A percentile compares a stretch with the other conserved stretches of the same genome.
Evolutionary conservation across 2,888 invertebrate genomes (phyloP).

Genomic region (Diogma glabrata): DNA sequence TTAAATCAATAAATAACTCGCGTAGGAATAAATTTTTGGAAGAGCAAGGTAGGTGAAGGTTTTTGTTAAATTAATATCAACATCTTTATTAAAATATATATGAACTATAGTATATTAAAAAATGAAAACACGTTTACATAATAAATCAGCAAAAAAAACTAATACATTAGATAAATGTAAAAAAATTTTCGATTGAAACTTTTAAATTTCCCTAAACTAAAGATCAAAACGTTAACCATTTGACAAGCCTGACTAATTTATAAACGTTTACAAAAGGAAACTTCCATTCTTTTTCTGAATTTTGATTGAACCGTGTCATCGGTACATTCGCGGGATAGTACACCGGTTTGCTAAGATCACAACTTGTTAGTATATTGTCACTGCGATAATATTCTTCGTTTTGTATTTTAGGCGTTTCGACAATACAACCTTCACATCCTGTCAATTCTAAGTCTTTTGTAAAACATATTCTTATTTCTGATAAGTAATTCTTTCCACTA

Average conservation of each 20-base stretch:
- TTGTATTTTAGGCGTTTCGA: slow-evolving; percentile 22
- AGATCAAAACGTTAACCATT: slow-evolving; percentile 53
- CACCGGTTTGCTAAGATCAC: slow-evolving; percentile 41
- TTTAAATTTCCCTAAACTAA: too few species aligned
- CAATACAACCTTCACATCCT: slow-evolving; percentile 50
- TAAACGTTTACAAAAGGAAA: slow-evolving; percentile 42
- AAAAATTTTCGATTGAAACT: too few species aligned
- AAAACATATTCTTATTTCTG: slow-evolving; percentile 65
- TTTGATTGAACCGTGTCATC: slow-evolving; percentile 18
- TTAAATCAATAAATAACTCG: too few species aligned
- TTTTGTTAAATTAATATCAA: too few species aligned
- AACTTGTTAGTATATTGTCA: slow-evolving; percentile 45
- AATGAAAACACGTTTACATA: too few species aligned
- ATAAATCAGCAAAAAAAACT: too few species aligned
- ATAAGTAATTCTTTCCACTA: slow-evolving; percentile 45
- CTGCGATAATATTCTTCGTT: slow-evolving; percentile 19
- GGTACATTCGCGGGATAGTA: slow-evolving; percentile 45
- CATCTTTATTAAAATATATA: too few species aligned
- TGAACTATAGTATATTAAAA: too few species aligned
- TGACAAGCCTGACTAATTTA: slow-evolving; percentile 44
- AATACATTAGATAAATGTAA: too few species aligned
- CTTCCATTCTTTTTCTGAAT: slow-evolving; percentile 26
- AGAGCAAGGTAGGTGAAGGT: too few species aligned
- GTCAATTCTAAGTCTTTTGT: slow-evolving; percentile 49
- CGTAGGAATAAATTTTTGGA: too few species aligned